Base-by-base conservation (phyloP, 2,113 vertebrate species). In the Synodontis membranacea region DNA sequence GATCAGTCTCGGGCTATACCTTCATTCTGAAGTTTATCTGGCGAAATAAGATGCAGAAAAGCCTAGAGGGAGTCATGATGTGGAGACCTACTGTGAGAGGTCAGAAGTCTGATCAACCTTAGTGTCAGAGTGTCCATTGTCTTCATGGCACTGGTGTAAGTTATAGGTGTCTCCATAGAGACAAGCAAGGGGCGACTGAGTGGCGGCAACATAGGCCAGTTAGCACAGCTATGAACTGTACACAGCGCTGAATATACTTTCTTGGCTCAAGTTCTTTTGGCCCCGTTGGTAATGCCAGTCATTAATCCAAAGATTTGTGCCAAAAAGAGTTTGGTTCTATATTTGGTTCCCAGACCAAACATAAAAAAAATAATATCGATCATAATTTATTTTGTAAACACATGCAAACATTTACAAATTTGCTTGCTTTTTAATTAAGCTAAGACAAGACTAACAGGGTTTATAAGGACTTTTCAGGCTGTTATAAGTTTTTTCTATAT, bases 81-180 rank as follows among this genome's bases (percentile, higher is more conserved):
- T 88, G 90, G 90, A 64, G 52, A 90, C 94, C 94, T 54, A 90
- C 94, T 92, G 94, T 92, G 92, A 95, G 94, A 94, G 97, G 96
- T 97, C 95, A 94, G 94, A 95, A 97, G 97, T 96, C 96, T 97
- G 97, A 99, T 99, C 97, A 98, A 97, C 97, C 97, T 98, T 96
- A 95, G 96, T 97, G 97, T 97, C 97, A 98, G 96, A 96, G 96
- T 96, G 95, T 95, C 96, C 95, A 96, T 97, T 98, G 94, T 97
- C 94, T 95, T 93, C 92, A 91, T 95, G 94, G 95, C 87, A 88
- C 88, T 94, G 96, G 96, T 94, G 93, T 95, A 94, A 97, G 96
- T 97, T 97, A 97, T 96, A 97, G 96, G 96, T 95, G 97, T 98
- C 96, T 96, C 97, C 96, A 97, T 97, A 96, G 96, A 95, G 94